Base-by-base conservation (phyloP, 2,797 vertebrate genomes). In the Enteromius mattozi region DNA sequence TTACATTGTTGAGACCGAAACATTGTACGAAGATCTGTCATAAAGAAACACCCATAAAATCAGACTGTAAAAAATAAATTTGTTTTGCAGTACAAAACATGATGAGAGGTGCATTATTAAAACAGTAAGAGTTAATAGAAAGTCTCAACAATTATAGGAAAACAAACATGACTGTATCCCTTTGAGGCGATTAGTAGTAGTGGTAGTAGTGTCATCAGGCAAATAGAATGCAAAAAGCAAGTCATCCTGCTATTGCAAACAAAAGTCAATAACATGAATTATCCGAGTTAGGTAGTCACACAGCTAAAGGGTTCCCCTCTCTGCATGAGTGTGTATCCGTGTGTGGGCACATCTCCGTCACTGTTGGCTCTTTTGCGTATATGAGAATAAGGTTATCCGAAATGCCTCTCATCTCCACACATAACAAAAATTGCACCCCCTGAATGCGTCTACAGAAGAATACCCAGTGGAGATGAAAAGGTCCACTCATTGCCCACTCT, bases 191-290 rank as follows among this genome's bases (percentile, higher is more conserved):
- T 61, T 42, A 59, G 27, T 21, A 30, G 45, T 10, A 54, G 54
- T 42, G 75, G 14, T 42, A 61, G 4, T 42, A 59, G 4, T 77
- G 54, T 27, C 35, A 63, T 51, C 27, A 72, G 4, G 21, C 16
- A 65, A 47, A 33, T 3, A 45, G n/a, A 63, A 63, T 2, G 42
- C 71, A 83, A 92, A 94, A 93, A 93, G 91, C 81, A 47, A 0
- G 83, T 86, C 49, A 89, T 92, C 93, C 91, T 93, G 88, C 92
- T 93, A 91, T 92, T 91, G 91, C 90, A 54, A 93, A 94, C 90
- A 93, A 93, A 94, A 92, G 91, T 92, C 92, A 93, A 93, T 65
- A 90, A 88, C 91, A 90, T 87, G 91, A 88, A 94, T 93, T 90
- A 94, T 93, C 92, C 90, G 70, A 45, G 68, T 54, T 71, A 82